Conservation (phyloP, 2,797 vertebrate genomes). For the Acipenser oxyrinchus region DNA sequence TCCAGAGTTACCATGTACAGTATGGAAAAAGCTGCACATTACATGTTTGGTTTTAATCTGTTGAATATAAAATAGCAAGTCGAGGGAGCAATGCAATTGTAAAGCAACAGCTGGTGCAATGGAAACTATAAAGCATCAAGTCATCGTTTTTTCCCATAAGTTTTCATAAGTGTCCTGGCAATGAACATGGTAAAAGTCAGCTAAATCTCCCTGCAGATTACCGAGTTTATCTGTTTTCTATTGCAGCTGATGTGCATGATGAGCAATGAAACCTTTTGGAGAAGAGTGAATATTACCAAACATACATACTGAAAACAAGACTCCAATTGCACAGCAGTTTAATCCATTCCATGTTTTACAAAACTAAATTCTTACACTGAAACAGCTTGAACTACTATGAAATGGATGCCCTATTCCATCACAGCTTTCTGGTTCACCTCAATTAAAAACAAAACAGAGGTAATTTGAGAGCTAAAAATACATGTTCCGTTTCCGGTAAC, state of each 20-base stretch:
- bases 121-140: constrained; percentile 19
- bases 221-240: too few relatives aligned
- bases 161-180: constrained; percentile 50
- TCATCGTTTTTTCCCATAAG: constrained; percentile 52
- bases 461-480: too few relatives aligned
- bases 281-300: neutral
- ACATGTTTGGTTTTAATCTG: constrained; percentile 13
- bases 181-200: too few relatives aligned
- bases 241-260: too few relatives aligned
- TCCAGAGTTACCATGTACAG: too few relatives aligned
- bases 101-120: constrained; percentile 28
- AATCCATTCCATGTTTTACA: too few relatives aligned
- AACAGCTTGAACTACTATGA: constrained; percentile 14
- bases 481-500: too few relatives aligned
- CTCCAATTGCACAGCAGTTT: too few relatives aligned
- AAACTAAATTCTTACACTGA: too few relatives aligned
- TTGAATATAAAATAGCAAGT: neutral
- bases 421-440: too few relatives aligned
- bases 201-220: too few relatives aligned
- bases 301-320: too few relatives aligned
- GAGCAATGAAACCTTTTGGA: constrained; percentile 8
- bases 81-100: constrained; percentile 4
- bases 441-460: neutral
- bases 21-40: constrained; percentile 14
- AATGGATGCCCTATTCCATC: neutral